Base-by-base conservation (phyloP, 2,888 invertebrate species). In the Adelphocoris suturalis region DNA sequence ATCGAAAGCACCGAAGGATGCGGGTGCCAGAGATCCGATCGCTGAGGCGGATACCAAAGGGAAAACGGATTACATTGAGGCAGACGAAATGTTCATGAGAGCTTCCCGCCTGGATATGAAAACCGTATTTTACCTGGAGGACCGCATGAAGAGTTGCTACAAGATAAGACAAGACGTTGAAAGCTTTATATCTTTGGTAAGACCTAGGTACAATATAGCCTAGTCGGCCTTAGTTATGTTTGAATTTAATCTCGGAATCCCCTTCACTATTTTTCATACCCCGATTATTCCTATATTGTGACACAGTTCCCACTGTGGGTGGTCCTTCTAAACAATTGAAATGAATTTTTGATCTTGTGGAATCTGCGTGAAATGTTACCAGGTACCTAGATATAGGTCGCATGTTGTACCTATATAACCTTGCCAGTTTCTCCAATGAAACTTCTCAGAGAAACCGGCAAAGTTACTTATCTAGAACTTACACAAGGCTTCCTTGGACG, bases 131-230 rank as follows among this genome's bases (percentile, higher is more conserved):
- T 86, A 86, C 23, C 76, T 86, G 14, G 86, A 86, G 23, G 75
- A 86, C 14, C 28, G 86, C 13, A 28, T 48, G 46, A 86, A 86
- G 48, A 47, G 28, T 23, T 86, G 86, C 55, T 86, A 86, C 27
- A 19, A 12, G 19, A 47, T 86, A 14, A 68, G 86, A 23, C 12
- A 28, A 23, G 47, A 68, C 14, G n/a, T 14, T 7, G 68, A n/a
- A 12, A 23, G 46, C 12, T 52, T 47, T 46, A 19, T 23, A 16
- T 19, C 86, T 12, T n/a, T 86, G 47, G 86, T 86, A 13, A 86
- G 86, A 37, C 2, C 7, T 37, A 37, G 37, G 37, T 37, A 37
- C 37, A 37, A 37, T 84, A 5, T 76, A 28, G 19, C 78, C 2
- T 14, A 76, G 2, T 16, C 1, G 14, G 28, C 4, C 1, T 14